A percentile compares a stretch with the other conserved stretches of the same genome.
Evolutionary conservation across 1,140 invertebrate species (phyloP).

Genomic region (Elysia chlorotica): DNA sequence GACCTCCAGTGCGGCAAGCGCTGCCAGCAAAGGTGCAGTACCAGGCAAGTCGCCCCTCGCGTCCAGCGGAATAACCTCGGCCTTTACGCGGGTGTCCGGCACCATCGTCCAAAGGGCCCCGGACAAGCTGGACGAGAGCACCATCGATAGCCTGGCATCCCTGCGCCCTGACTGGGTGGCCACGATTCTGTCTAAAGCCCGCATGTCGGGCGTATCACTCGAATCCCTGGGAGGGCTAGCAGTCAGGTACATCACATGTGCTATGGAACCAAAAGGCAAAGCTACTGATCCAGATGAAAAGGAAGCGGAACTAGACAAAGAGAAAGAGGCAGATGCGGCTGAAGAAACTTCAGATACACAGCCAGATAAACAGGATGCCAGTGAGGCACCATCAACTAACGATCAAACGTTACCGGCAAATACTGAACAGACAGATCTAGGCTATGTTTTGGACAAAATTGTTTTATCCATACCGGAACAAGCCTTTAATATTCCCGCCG

Average conservation of each 20-base stretch:
- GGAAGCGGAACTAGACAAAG: constrained; percentile 14
- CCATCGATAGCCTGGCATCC: constrained; percentile 29
- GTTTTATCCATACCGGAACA: constrained; percentile 48
- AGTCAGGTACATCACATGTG: constrained; percentile 36
- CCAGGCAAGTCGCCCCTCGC: background rate
- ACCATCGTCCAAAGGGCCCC: background rate
- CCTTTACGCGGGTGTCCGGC: background rate
- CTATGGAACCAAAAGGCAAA: constrained; percentile 33
- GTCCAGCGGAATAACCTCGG: background rate
- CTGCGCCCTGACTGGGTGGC: constrained; percentile 50
- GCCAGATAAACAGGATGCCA: background rate
- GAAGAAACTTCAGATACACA: constrained; percentile 10
- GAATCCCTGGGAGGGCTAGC: constrained; percentile 39
- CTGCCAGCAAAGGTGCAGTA: background rate
- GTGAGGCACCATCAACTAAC: background rate
- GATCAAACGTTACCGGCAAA: background rate
- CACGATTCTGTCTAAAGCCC: constrained; percentile 36
- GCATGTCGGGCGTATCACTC: constrained; percentile 39
- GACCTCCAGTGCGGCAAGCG: constrained; percentile 39
- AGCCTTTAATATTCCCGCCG: constrained; percentile 37
- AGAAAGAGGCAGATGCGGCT: background rate
- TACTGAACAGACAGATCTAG: constrained; percentile 21
- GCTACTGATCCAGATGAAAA: background rate
- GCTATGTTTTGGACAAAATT: constrained; percentile 44
- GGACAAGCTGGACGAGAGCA: constrained; percentile 26